Conservation (phyloP, 2,797 vertebrate genomes). For the Karalla daura region DNA sequence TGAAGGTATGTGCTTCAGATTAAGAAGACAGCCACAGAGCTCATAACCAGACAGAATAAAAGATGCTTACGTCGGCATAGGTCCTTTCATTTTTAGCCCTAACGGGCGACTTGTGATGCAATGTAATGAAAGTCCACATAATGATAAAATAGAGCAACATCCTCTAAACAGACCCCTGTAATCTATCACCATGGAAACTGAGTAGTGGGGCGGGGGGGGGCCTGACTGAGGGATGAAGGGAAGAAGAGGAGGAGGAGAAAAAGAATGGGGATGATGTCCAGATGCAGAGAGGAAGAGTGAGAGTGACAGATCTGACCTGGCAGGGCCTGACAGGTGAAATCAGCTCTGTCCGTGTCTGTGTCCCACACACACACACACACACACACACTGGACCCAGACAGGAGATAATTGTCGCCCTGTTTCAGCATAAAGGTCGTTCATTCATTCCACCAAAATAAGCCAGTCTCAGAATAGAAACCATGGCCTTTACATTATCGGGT, state of each 20-base stretch:
- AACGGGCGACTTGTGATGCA: conserved; percentile 43
- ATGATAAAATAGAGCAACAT: conserved; percentile 12
- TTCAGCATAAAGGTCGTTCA: conserved; percentile 51
- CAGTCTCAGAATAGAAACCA: conserved; percentile 53
- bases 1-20: neutral
- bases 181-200: conserved; percentile 61
- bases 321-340: conserved; percentile 60
- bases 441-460: conserved; percentile 34
- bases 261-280: neutral
- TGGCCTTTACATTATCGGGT: conserved; percentile 30
- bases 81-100: conserved; percentile 30
- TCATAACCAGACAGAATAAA: neutral
- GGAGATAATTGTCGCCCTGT: conserved; percentile 21
- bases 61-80: neutral
- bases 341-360: conserved; percentile 41
- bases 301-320: conserved; percentile 40
- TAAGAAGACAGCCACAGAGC: neutral
- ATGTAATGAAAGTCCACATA: conserved; percentile 32
- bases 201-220: conserved; percentile 19
- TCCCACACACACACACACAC: conserved; percentile 24
- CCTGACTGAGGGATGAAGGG: neutral
- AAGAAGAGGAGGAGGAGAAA: neutral
- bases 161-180: conserved; percentile 32
- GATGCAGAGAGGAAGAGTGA: conserved; percentile 5
- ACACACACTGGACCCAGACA: neutral